phyloP scores from a whole-genome alignment of 2,888 invertebrate genomes.

The Papilio elwesi region DNA sequence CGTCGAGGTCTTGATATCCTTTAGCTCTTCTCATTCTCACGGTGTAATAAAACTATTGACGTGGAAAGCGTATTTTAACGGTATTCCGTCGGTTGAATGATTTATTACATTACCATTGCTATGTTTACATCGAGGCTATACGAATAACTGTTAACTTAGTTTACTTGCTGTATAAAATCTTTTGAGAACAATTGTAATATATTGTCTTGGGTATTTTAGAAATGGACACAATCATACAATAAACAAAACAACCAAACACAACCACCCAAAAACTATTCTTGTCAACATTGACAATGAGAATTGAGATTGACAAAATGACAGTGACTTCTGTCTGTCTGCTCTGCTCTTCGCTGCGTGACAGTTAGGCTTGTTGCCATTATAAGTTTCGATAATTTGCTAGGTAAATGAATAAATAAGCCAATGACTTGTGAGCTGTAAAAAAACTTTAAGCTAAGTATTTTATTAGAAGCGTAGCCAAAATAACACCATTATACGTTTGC shows the following conservation, averaged over 20 bases:
- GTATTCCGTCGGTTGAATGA: constrained; percentile 62
- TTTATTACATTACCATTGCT: constrained; percentile 21
- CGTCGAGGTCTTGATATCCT: constrained; percentile 86
- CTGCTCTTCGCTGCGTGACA: background rate
- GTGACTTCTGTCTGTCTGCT: too few relatives aligned
- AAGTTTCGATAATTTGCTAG: too few relatives aligned
- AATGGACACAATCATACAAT: background rate
- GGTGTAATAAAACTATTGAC: constrained; percentile 57
- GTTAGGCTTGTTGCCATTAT: background rate
- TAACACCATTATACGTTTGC: too few relatives aligned
- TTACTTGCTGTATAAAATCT: background rate
- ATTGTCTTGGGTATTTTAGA: background rate
- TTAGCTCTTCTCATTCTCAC: constrained; percentile 80
- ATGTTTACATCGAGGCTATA: background rate
- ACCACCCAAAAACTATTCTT: background rate
- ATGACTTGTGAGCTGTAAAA: background rate
- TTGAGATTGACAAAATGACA: background rate
- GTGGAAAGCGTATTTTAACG: constrained; percentile 58
- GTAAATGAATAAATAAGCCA: background rate
- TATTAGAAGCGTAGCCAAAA: too few relatives aligned
- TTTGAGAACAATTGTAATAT: background rate
- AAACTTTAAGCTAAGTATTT: too few relatives aligned
- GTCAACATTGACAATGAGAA: background rate
- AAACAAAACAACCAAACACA: constrained; percentile 32
- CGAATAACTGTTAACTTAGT: background rate